phyloP scores from a whole-genome alignment of 2,888 invertebrate genomes.

The Stenurella melanura region DNA sequence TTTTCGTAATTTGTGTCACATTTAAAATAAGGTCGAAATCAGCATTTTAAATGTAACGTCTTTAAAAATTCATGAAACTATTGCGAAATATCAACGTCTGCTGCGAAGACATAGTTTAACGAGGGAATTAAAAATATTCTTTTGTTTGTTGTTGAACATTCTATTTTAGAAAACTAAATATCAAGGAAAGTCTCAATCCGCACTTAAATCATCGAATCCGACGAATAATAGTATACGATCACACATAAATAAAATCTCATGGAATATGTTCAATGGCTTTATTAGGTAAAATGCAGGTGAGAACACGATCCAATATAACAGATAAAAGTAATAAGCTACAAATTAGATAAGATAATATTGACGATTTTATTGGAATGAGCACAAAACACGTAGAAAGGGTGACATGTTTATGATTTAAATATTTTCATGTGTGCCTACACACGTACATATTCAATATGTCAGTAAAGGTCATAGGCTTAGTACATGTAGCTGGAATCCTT shows the following conservation, averaged over 20 bases:
- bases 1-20: slow-evolving; percentile 41
- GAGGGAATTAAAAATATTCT: background rate
- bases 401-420: background rate
- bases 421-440: background rate
- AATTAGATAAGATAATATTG: slow-evolving; percentile 22
- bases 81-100: slow-evolving; percentile 33
- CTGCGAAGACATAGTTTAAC: background rate
- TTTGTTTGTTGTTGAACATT: background rate
- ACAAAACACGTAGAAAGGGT: background rate
- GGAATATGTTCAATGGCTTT: background rate
- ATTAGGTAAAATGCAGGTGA: background rate
- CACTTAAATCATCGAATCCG: too few relatives aligned
- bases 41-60: slow-evolving; percentile 49
- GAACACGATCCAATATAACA: slow-evolving; percentile 1
- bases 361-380: background rate
- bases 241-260: too few relatives aligned
- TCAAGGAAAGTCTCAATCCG: slow-evolving; percentile 7
- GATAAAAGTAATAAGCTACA: slow-evolving; percentile 17
- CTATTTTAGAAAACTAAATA: slow-evolving; percentile 4
- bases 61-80: slow-evolving; percentile 35
- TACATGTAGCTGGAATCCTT: too few relatives aligned
- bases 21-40: slow-evolving; percentile 51
- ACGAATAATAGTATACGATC: too few relatives aligned
- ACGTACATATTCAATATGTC: background rate
- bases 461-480: background rate